Evolutionary conservation across 2,888 invertebrate species (phyloP).

Genomic region (Allygus modestus): DNA sequence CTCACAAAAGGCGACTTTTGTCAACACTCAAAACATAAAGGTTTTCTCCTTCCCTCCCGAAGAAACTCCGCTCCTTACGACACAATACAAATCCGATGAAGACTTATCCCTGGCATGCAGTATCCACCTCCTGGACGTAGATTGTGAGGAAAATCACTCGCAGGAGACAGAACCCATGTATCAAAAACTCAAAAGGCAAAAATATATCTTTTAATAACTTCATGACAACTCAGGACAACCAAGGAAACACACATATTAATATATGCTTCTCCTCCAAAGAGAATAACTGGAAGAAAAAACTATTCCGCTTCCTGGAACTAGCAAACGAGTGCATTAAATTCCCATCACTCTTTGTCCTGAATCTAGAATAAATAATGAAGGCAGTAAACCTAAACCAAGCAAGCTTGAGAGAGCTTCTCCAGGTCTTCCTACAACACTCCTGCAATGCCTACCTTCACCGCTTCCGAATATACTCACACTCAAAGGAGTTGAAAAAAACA

Average conservation of each 20-base stretch:
- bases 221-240: background rate
- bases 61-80: conserved; percentile 31
- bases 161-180: background rate
- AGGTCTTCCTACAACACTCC: conserved; percentile 32
- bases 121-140: background rate
- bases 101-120: conserved; percentile 1
- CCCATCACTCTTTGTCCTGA: conserved; percentile 30
- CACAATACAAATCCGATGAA: conserved; percentile 15
- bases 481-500: conserved; percentile 36
- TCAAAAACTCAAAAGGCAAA: conserved; percentile 10
- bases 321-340: conserved; percentile 44
- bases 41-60: conserved; percentile 19
- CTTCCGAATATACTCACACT: background rate
- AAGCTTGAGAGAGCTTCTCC: conserved; percentile 48
- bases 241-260: conserved; percentile 28
- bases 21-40: background rate
- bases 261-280: conserved; percentile 41
- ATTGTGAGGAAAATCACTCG: background rate
- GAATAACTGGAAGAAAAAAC: background rate
- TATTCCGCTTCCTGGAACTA: conserved; percentile 15
- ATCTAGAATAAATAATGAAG: conserved; percentile 12
- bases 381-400: conserved; percentile 20
- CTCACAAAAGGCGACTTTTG: background rate
- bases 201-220: conserved; percentile 37
- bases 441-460: conserved; percentile 51